Conservation (phyloP, 2,797 vertebrate species). For the Poeciliopsis infans region DNA sequence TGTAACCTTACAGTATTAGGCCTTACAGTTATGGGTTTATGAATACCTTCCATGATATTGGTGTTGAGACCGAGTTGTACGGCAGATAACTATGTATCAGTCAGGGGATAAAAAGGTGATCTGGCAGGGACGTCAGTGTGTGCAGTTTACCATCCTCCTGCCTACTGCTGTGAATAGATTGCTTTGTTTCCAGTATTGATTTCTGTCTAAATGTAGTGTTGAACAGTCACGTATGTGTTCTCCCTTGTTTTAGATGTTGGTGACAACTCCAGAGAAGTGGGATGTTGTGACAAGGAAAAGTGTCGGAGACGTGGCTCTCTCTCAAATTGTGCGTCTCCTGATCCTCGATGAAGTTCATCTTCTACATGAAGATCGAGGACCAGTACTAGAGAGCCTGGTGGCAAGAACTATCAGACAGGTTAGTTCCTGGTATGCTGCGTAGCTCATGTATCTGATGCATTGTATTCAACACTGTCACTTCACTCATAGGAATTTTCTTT, state of each 20-base stretch:
- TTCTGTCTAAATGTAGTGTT: not conserved
- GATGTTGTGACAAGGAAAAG: conserved; percentile 99
- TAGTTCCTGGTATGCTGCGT: not conserved
- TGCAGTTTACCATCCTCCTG: not conserved
- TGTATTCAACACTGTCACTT: not conserved
- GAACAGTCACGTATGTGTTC: not conserved
- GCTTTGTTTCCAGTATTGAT: not conserved
- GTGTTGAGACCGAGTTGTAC: not conserved
- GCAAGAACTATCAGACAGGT: conserved; percentile 96
- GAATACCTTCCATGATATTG: not conserved
- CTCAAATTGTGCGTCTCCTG: conserved; percentile 93
- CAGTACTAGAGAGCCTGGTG: conserved; percentile 97
- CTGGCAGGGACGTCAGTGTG: not conserved
- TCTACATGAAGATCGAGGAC: conserved; percentile 96
- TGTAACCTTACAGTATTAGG: not conserved
- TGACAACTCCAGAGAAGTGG: conserved; percentile 99
- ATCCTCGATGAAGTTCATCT: conserved; percentile 98
- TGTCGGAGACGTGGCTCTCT: conserved; percentile 94
- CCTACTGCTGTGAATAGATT: not conserved
- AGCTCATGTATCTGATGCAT: not conserved
- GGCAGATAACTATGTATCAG: not conserved
- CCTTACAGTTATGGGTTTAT: not conserved
- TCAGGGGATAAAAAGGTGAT: not conserved
- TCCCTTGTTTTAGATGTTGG: conserved; percentile 88
- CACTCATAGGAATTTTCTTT: not conserved